Evolutionary conservation across 2,888 invertebrate species (phyloP), one percentile per base, ranked within the genome.

Genomic region (Aspidiotus destructor): DNA sequence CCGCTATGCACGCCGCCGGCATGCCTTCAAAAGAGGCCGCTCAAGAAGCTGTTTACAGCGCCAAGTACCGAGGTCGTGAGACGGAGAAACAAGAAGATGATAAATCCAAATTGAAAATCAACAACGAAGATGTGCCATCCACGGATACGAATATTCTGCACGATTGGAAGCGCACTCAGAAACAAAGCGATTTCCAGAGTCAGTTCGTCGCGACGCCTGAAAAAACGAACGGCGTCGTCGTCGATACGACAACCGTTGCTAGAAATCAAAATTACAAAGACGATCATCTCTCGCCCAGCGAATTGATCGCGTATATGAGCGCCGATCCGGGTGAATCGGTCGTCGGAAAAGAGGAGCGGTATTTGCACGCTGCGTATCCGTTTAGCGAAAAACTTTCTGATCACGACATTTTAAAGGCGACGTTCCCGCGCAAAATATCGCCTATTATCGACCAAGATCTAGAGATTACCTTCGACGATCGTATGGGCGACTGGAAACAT

Each of bases 221-320:
- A 9, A 40, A 28, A 8, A 8, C 17, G 8, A 17, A 9, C 17
- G 48, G 7, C 41, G 52, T 8, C 53, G 40, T 16, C 41, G 15
- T 41, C 16, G 13, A 15, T 40, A 52, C 8, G 17, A 17, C 44
- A 15, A 17, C 16, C 9, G 62, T 16, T 7, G 48, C 16, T 10
- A 8, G 48, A 48, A 42, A 13, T 48, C 7, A 41, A 40, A 40
- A n/a, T 8, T 54, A 54, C n/a, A 41, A 55, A 41, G n/a, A 28
- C 16, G 64, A 65, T 13, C 41, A 54, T 10, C 41, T 65, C 13
- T 42, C 44, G 3, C 42, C 64, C 17, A 57, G 64, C 57, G 64
- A 65, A 13, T 13, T 65, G 16, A 65, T 65, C 44, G 64, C 64
- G 13, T 65, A 65, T 28, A 65, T 65, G 64, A 65, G 64, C 28